phyloP scores from a whole-genome alignment of 2,113 vertebrate species.

The Cariama cristata region DNA sequence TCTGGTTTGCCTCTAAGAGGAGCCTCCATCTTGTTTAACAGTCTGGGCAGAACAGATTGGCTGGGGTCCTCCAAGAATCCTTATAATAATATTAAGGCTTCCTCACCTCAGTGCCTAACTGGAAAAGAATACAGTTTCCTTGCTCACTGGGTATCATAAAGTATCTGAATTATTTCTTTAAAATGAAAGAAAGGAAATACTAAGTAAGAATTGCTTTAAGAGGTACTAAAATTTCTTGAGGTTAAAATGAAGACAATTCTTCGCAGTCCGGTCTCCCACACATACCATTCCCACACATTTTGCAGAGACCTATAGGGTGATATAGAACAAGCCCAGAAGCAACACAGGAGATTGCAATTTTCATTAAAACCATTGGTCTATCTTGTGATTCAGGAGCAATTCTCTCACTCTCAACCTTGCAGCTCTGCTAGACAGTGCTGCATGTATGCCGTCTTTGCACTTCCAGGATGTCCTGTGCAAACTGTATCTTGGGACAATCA shows the following conservation, averaged over 20 bases:
- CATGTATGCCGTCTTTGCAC: neutral
- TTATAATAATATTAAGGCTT: neutral
- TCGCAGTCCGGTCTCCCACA: neutral
- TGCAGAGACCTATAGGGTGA: neutral
- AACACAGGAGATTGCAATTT: neutral
- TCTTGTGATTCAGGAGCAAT: neutral
- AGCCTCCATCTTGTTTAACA: neutral
- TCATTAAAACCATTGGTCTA: neutral
- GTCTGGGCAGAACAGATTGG: neutral
- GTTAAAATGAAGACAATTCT: neutral
- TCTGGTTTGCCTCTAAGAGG: neutral
- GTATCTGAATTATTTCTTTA: neutral
- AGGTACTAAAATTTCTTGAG: neutral
- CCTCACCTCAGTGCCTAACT: neutral
- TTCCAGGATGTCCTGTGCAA: neutral
- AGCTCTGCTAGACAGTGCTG: neutral
- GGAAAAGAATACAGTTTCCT: neutral
- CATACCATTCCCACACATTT: neutral
- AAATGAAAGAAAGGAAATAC: neutral
- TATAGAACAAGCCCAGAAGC: neutral
- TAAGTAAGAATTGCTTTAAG: neutral
- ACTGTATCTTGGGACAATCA: neutral
- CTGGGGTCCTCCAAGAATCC: neutral
- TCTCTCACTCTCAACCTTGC: neutral
- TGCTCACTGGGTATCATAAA: neutral